Evolutionary conservation across 2,113 vertebrate genomes (phyloP), one percentile per base, ranked within the genome.

Genomic region (Hippocampus abdominalis): DNA sequence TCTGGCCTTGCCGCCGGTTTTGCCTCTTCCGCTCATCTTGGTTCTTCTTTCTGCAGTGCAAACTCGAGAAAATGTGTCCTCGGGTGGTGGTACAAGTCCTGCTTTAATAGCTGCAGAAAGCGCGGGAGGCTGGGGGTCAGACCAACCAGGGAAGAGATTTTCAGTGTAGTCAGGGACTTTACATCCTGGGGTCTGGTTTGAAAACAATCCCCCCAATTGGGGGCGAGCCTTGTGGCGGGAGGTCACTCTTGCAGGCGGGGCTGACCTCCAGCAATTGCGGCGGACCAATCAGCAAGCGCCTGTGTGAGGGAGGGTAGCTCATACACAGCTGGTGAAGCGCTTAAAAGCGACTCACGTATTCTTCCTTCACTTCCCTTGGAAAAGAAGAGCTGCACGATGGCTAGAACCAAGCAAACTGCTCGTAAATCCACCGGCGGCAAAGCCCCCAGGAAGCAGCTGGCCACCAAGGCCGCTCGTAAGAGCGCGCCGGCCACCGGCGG

Each of bases 401-500:
- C 83, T 0, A 78, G 83, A 46, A 85, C 83, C 23, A 85, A 85
- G 64, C 83, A 85, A 21, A 84, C 82, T 1, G 82, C 79, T 0
- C 76, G 82, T 59, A 81, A 84, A 16, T 84, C 82, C 39, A 85
- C 80, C 25, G 78, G 78, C 21, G 80, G 80, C 2, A 85, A 82
- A 42, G 83, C 80, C 5, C 83, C 77, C 44, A 71, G 83, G 23
- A 84, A 84, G 75, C 84, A 86, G 73, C 77, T 86, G n/a, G 84
- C 84, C 1, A 82, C 84, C 32, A 84, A 84, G n/a, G 84, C 81
- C 1, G 81, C 84, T 0, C 79, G 81, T 3, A 86, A 86, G 56
- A 86, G 84, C 57, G 84, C 81, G 15, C 81, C 84, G 1, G 84
- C 81, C 29, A 86, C 81, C 16, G 84, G 84, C n/a, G 83, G 86